Evolutionary conservation across 1,140 invertebrate species (phyloP).

Genomic region (Temnothorax curvispinosus): DNA sequence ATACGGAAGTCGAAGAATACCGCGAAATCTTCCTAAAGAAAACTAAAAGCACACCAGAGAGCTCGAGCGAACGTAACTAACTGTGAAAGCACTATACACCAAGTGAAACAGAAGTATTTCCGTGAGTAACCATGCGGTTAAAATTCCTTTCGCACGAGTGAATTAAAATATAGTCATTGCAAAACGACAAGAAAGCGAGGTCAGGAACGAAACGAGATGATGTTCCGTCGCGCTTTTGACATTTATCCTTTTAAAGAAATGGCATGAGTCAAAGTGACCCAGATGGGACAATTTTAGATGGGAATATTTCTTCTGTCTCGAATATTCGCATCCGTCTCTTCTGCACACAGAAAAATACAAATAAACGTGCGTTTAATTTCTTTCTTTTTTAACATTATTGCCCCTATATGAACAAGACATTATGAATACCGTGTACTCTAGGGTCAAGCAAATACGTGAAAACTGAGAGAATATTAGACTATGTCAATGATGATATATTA

Average conservation of each 20-base stretch:
- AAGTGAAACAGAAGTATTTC: slow-evolving; percentile 56
- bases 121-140: slow-evolving; percentile 48
- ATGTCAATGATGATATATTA: slow-evolving; percentile 56
- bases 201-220: not conserved
- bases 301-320: slow-evolving; percentile 16
- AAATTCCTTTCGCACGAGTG: slow-evolving; percentile 51
- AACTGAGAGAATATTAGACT: slow-evolving; percentile 21
- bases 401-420: not conserved
- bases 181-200: slow-evolving; percentile 6
- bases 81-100: slow-evolving; percentile 56
- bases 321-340: not conserved
- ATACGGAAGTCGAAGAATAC: slow-evolving; percentile 50
- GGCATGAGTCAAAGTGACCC: slow-evolving; percentile 12
- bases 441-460: not conserved
- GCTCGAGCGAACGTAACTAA: slow-evolving; percentile 54
- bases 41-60: slow-evolving; percentile 46
- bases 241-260: slow-evolving; percentile 16
- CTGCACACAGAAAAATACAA: not conserved
- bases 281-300: not conserved
- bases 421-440: not conserved
- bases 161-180: slow-evolving; percentile 56
- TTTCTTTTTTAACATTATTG: not conserved
- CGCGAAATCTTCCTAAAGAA: slow-evolving; percentile 49
- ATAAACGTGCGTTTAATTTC: not conserved
- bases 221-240: slow-evolving; percentile 22